These are phyloP conservation scores for Latrodectus hesperus DNA, from an alignment of 2,888 invertebrate genomes.

Conservation along the genomic window DNA sequence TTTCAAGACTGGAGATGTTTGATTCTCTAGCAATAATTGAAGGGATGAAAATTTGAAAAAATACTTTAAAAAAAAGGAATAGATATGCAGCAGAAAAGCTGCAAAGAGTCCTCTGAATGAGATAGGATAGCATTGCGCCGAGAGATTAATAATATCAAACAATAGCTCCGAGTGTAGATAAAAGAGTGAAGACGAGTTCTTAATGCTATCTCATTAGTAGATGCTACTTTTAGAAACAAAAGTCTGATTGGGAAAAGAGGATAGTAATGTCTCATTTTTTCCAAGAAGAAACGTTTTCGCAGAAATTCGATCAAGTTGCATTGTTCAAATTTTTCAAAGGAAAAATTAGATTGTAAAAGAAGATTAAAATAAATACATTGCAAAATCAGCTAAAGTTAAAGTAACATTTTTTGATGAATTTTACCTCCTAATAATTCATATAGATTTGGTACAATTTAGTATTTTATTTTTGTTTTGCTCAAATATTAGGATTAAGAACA, in stretches of 20 bases:
- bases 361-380: background rate
- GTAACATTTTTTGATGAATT: conserved; percentile 29
- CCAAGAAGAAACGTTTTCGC: background rate
- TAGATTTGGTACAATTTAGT: background rate
- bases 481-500: too few relatives aligned
- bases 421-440: background rate
- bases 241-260: conserved; percentile 28
- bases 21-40: background rate
- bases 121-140: background rate
- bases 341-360: conserved; percentile 1
- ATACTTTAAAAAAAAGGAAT: conserved; percentile 20
- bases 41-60: background rate
- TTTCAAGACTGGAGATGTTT: background rate
- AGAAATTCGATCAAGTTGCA: background rate
- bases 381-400: conserved; percentile 54
- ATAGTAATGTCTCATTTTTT: background rate
- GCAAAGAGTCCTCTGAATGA: conserved; percentile 20
- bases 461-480: too few relatives aligned
- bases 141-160: conserved; percentile 62
- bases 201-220: conserved; percentile 56
- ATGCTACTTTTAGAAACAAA: conserved; percentile 55
- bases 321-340: background rate
- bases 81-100: conserved; percentile 7
- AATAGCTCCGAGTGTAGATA: conserved; percentile 54
- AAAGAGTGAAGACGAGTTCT: conserved; percentile 32